Evolutionary conservation across 2,888 invertebrate species (phyloP).

Genomic region (Trachelus stipa): DNA sequence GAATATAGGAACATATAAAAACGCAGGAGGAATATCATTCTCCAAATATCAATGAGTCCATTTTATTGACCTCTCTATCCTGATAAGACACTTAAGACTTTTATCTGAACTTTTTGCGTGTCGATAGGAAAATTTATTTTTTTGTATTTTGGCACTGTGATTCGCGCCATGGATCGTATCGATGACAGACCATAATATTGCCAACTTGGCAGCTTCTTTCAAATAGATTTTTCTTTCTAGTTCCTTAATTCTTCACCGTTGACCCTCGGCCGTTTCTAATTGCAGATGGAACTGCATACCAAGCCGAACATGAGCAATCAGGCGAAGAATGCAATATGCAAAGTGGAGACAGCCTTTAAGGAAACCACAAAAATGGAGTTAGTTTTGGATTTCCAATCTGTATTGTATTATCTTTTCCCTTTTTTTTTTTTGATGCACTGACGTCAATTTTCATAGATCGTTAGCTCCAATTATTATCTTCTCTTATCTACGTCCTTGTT

Average conservation of each 20-base stretch:
- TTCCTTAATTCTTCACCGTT: neutral
- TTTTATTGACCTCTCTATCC: too few species aligned
- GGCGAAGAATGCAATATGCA: constrained; percentile 46
- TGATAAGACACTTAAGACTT: neutral
- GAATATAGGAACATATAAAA: neutral
- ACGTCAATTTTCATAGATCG: neutral
- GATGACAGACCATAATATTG: neutral
- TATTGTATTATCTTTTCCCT: neutral
- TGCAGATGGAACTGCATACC: constrained; percentile 62
- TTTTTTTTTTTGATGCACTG: neutral
- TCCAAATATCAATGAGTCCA: neutral
- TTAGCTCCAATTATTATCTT: neutral
- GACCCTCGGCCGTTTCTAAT: constrained; percentile 12
- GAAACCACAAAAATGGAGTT: constrained; percentile 52
- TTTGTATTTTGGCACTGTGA: neutral
- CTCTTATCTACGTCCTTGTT: neutral
- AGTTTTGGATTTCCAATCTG: constrained; percentile 2
- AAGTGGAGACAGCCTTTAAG: constrained; percentile 53
- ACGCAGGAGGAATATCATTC: neutral
- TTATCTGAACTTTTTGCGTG: neutral
- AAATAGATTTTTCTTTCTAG: neutral
- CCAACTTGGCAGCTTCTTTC: neutral
- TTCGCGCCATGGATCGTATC: neutral
- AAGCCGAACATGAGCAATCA: constrained; percentile 44
- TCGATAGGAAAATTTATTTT: neutral